Conservation (phyloP, 2,888 invertebrate genomes). For the Tachina fera region DNA sequence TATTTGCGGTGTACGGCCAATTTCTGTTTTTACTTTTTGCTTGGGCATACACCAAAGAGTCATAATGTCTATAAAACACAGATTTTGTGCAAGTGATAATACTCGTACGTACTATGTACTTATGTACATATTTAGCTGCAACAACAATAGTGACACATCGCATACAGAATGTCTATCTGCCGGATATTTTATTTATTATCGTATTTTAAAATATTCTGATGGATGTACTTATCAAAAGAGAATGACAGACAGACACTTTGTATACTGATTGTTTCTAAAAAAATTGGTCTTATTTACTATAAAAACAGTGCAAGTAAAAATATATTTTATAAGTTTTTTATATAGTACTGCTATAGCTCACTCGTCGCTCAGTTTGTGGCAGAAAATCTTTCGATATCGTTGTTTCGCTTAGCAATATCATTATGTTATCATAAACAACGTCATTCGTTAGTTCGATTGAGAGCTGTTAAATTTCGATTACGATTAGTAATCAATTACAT, state of each 20-base stretch:
- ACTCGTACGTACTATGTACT: too few species aligned
- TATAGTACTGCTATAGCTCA: too few species aligned
- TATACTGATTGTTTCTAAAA: constrained; percentile 14
- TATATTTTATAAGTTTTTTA: too few species aligned
- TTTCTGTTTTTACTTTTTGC: background rate
- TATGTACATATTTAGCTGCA: constrained; percentile 2
- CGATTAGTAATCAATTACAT: too few species aligned
- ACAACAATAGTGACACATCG: constrained; percentile 62
- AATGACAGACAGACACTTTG: constrained; percentile 16
- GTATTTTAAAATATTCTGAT: constrained; percentile 7
- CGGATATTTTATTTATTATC: constrained; percentile 24
- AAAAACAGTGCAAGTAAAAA: background rate
- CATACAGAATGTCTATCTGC: constrained; percentile 34
- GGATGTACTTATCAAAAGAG: background rate
- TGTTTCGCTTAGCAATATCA: too few species aligned
- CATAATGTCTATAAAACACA: constrained; percentile 52
- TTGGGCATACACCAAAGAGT: constrained; percentile 49
- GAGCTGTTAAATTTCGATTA: too few species aligned
- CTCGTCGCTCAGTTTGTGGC: too few species aligned
- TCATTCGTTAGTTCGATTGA: too few species aligned
- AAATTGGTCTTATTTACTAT: background rate
- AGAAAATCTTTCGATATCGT: too few species aligned
- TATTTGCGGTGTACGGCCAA: constrained; percentile 34
- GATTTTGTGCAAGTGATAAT: constrained; percentile 51
- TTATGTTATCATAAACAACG: too few species aligned